Base-by-base conservation (phyloP, 2,797 vertebrate genomes). In the Peromyscus eremicus region DNA sequence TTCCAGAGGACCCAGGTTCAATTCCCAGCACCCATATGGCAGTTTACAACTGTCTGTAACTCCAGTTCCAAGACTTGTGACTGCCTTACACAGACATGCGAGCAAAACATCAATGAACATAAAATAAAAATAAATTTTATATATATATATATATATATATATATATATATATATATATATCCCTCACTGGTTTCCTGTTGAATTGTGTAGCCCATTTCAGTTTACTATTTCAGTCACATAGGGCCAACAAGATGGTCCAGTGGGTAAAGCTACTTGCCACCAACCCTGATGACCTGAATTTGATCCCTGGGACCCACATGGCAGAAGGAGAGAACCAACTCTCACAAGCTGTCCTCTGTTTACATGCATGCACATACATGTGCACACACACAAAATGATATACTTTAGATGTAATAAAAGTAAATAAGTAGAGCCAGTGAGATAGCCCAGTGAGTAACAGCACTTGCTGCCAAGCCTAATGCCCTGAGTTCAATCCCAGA, bases 41-140 rank as follows among this genome's bases (percentile, higher is more conserved):
- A 40, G 71, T 23, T 40, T 10, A 40, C 71, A 73, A 5, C n/a
- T 73, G 71, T 25, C 37, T 73, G 71, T 73, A 73, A 73, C 2
- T 43, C 21, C 37, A 43, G 23, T 75, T 40, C 23, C 37, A 43
- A 43, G 71, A 23, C 21, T 25, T n/a, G n/a, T n/a, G n/a, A n/a
- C n/a, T n/a, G 37, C 11, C 37, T 40, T 75, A 75, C 4, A 75
- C 23, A 75, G 71, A 43, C 37, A 75, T 43, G 37, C 40, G 37
- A 75, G 23, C 37, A 43, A 75, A 75, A 75, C 21, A 75, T 40
- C 71, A 40, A 75, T 27, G 23, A 25, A 27, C 71, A 92, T 57
- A 89, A 79, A 95, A 91, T 55, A 92, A 92, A 66, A 89, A 94
- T 66, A 32, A 66, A 66, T 66, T n/a, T 40, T n/a, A n/a, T n/a